Evolutionary conservation across 2,888 invertebrate genomes (phyloP).

Genomic region (Mimas tiliae): DNA sequence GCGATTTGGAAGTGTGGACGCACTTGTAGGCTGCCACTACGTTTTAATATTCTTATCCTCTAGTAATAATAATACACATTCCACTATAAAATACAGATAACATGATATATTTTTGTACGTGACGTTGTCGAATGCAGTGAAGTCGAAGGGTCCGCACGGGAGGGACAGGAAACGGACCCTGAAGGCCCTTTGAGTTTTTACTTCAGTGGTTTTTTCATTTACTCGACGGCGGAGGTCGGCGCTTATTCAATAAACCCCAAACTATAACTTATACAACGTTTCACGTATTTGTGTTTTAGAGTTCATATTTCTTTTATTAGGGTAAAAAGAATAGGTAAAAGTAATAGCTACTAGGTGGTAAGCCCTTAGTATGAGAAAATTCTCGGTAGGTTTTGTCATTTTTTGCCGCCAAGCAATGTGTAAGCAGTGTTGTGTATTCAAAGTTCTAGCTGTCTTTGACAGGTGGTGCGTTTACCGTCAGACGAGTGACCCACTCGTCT

Average conservation of each 20-base stretch:
- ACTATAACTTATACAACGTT: constrained; percentile 1
- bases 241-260: constrained; percentile 12
- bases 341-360: too few relatives aligned
- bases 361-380: too few relatives aligned
- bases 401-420: too few relatives aligned
- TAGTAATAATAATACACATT: not conserved
- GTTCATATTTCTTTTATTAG: not conserved
- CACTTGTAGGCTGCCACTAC: not conserved
- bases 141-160: constrained; percentile 5
- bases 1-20: not conserved
- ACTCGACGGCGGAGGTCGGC: not conserved
- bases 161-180: constrained; percentile 10
- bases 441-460: too few relatives aligned
- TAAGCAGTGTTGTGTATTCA: too few relatives aligned
- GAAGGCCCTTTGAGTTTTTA: constrained; percentile 20
- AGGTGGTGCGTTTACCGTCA: too few relatives aligned
- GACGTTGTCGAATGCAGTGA: constrained; percentile 17
- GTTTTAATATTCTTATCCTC: too few relatives aligned
- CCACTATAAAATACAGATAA: not conserved
- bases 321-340: too few relatives aligned
- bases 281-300: not conserved
- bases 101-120: constrained; percentile 1
- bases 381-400: too few relatives aligned
- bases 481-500: too few relatives aligned
- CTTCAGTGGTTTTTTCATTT: constrained; percentile 21